phyloP scores from a whole-genome alignment of 2,113 vertebrate genomes.

The Myrmecobius fasciatus region DNA sequence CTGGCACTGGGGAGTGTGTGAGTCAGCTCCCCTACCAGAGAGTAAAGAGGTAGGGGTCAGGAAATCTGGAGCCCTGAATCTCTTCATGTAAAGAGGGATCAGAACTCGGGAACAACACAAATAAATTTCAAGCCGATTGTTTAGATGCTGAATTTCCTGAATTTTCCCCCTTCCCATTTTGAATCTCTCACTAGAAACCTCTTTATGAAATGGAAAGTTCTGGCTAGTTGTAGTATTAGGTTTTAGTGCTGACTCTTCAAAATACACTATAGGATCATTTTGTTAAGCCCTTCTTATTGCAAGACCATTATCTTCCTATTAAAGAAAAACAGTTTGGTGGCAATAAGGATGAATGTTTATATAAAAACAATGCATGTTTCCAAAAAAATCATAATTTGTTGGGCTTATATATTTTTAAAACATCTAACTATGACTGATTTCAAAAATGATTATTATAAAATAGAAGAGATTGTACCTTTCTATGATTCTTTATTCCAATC shows the following conservation, averaged over 20 bases:
- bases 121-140: slow-evolving; percentile 29
- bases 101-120: slow-evolving; percentile 16
- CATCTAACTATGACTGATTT: background rate
- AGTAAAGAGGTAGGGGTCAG: background rate
- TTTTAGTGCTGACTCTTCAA: background rate
- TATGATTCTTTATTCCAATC: background rate
- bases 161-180: slow-evolving; percentile 6
- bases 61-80: slow-evolving; percentile 26
- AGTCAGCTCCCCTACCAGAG: slow-evolving; percentile 31
- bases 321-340: slow-evolving; percentile 10
- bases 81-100: slow-evolving; percentile 12
- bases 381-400: background rate
- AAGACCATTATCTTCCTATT: background rate
- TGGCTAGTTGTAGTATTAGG: background rate
- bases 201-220: slow-evolving; percentile 36
- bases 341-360: background rate
- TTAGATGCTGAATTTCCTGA: slow-evolving; percentile 20
- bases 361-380: slow-evolving; percentile 30
- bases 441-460: background rate
- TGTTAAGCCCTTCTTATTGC: slow-evolving; percentile 18
- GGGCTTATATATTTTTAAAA: slow-evolving; percentile 28
- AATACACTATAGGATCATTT: slow-evolving; percentile 45
- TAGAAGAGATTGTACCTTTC: background rate
- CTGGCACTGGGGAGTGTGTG: background rate
- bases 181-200: background rate